Evolutionary conservation across 2,888 invertebrate species (phyloP).

Genomic region (Megastigmus dorsalis): DNA sequence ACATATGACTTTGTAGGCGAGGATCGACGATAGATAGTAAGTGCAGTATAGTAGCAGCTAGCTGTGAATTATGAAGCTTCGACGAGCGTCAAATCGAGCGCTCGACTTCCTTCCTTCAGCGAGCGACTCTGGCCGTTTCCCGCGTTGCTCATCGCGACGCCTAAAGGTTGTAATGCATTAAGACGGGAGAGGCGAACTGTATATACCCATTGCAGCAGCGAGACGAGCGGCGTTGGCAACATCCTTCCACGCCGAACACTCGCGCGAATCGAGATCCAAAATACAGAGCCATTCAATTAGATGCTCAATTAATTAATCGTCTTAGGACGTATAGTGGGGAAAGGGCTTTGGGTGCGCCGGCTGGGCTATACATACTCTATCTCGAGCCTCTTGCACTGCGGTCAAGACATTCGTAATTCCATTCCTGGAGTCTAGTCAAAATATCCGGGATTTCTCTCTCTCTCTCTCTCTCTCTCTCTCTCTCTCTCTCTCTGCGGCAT

Average conservation of each 20-base stretch:
- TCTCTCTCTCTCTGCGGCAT: not conserved
- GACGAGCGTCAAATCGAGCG: not conserved
- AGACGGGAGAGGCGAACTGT: too few relatives aligned
- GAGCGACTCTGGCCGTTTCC: too few relatives aligned
- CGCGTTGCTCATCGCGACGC: too few relatives aligned
- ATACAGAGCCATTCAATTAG: slow-evolving; percentile 69
- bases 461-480: too few relatives aligned
- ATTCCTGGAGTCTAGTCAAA: slow-evolving; percentile 16
- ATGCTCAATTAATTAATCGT: slow-evolving; percentile 67
- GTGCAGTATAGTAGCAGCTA: too few relatives aligned
- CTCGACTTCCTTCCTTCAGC: not conserved
- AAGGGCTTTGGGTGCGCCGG: not conserved
- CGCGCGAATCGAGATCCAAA: slow-evolving; percentile 58
- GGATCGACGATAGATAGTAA: too few relatives aligned
- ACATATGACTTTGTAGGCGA: too few relatives aligned
- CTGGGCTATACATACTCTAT: too few relatives aligned
- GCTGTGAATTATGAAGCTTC: not conserved
- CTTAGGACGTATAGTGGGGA: slow-evolving; percentile 58
- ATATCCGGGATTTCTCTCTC: not conserved
- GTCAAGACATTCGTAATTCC: slow-evolving; percentile 53
- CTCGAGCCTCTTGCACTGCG: too few relatives aligned
- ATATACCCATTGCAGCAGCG: too few relatives aligned
- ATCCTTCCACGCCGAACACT: not conserved
- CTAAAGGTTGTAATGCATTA: slow-evolving; percentile 17
- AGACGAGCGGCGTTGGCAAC: not conserved